Base-by-base conservation (phyloP, 2,797 vertebrate genomes). In the Xiphophorus birchmanni region DNA sequence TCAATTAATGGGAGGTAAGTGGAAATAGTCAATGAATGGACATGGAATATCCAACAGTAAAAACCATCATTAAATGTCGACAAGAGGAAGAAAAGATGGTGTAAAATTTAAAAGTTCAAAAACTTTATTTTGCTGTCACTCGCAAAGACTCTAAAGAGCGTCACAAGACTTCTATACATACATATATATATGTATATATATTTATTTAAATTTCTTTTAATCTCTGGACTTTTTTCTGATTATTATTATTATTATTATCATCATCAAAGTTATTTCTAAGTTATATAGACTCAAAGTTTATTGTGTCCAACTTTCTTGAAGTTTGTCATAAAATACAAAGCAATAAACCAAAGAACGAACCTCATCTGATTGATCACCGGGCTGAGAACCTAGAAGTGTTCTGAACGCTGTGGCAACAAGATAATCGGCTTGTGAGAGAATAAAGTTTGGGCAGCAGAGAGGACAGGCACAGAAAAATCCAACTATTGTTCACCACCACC, bases 401-500 rank as follows among this genome's bases (percentile, higher is more conserved):
- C 21, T 12, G 73, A 29, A n/a, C 4, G 23, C 8, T 21, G 42
- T 35, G 17, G 10, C 40, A 67, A 74, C 37, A 72, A 60, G 37
- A 75, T 21, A 11, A 76, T 40, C 35, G 76, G 67, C 81, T 77
- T 48, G 29, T 21, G 44, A 50, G 12, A 40, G 52, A 75, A 56
- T 42, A 56, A 56, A 56, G 35, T 75, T 75, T 56, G 37, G 32
- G 35, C 32, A 56, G 73, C 73, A n/a, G 50, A 78, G 29, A 65
- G n/a, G 71, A 84, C 42, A 79, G 78, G 79, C 60, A 74, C 32
- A 83, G 67, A 75, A 74, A 79, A 52, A 21, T 80, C 81, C 74
- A 82, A 76, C 83, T 81, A 77, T 80, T 37, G 80, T 80, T 83
- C 81, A 81, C 76, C 10, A 81, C 76, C 10, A 13, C 79, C 75